Conservation (phyloP, 2,797 vertebrate genomes). For the Chelon labrosus region DNA sequence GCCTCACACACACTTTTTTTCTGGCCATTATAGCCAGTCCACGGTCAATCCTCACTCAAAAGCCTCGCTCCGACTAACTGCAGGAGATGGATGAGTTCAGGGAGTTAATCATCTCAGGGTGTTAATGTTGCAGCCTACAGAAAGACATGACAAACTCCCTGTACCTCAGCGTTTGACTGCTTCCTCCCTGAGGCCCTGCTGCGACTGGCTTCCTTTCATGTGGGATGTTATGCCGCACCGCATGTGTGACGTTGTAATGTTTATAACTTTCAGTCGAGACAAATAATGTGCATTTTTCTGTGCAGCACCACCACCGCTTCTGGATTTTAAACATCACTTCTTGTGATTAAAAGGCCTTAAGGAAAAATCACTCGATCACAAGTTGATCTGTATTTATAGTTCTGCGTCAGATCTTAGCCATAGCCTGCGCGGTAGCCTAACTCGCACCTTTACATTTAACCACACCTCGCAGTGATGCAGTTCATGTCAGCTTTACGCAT, state of each 20-base stretch:
- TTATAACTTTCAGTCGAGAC: slow-evolving; percentile 30
- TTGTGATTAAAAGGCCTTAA: slow-evolving; percentile 6
- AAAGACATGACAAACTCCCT: slow-evolving; percentile 63
- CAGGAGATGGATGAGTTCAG: slow-evolving; percentile 53
- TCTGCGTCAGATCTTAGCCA: too few relatives aligned
- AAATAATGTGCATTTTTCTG: slow-evolving; percentile 8
- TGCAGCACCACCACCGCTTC: background rate
- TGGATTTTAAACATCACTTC: slow-evolving; percentile 11
- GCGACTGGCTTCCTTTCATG: slow-evolving; percentile 39
- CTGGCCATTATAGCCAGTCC: slow-evolving; percentile 11
- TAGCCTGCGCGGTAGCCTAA: too few relatives aligned
- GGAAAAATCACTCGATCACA: background rate
- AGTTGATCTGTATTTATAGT: background rate
- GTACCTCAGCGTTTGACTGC: slow-evolving; percentile 44
- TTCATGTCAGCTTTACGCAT: too few relatives aligned
- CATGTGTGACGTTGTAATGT: slow-evolving; percentile 18
- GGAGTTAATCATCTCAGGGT: slow-evolving; percentile 64
- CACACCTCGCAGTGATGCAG: too few relatives aligned
- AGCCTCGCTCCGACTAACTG: slow-evolving; percentile 48
- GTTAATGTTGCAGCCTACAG: slow-evolving; percentile 69
- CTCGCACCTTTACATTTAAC: too few relatives aligned
- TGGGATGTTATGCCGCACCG: slow-evolving; percentile 32
- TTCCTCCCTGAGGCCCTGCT: slow-evolving; percentile 37
- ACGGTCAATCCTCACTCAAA: slow-evolving; percentile 34
- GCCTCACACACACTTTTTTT: slow-evolving; percentile 15